Evolutionary conservation across 2,797 vertebrate genomes (phyloP).

Genomic region (Darevskia mixta): DNA sequence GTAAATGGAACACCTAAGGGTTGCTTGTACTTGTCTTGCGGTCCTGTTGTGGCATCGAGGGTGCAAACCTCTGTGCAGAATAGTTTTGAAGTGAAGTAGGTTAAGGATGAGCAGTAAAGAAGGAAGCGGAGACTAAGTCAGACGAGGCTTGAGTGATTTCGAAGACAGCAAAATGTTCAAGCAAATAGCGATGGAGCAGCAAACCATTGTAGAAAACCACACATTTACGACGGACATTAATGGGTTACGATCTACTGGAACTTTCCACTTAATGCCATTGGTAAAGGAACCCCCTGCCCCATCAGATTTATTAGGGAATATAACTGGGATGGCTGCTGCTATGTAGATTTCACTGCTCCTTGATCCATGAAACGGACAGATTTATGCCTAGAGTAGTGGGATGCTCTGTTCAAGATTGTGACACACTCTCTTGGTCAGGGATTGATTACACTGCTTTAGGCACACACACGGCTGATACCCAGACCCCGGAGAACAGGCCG

Average conservation of each 20-base stretch:
- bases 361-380: neutral
- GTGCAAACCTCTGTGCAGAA: neutral
- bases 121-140: neutral
- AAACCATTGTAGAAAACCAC: neutral
- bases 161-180: neutral
- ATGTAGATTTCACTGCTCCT: neutral
- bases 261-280: neutral
- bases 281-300: neutral
- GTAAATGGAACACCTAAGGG: too few species aligned
- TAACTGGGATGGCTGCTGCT: neutral
- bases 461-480: neutral
- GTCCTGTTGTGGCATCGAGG: neutral
- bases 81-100: neutral
- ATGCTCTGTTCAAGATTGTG: neutral
- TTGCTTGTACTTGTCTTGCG: neutral
- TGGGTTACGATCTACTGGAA: neutral
- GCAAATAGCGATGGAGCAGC: neutral
- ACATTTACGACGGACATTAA: neutral
- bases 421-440: neutral
- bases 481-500: too few species aligned
- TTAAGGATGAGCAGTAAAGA: neutral
- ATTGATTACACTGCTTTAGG: neutral
- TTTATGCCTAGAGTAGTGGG: neutral
- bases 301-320: neutral
- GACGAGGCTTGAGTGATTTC: neutral